Base-by-base conservation (phyloP, 1,140 invertebrate genomes). In the Chironomus striatipennis region DNA sequence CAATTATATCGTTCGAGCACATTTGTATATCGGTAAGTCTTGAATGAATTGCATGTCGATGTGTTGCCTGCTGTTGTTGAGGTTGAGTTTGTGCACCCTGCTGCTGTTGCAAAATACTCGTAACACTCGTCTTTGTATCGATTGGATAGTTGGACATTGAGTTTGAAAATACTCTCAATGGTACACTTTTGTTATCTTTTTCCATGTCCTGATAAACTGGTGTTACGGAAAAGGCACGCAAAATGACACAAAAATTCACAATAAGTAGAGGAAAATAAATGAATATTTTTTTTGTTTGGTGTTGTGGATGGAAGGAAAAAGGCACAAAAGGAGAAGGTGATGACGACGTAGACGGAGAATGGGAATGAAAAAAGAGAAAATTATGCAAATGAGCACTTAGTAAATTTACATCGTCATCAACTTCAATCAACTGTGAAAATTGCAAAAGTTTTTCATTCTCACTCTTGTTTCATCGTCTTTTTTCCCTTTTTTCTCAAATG, bases 131-230 rank as follows among this genome's bases (percentile, higher is more conserved):
- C 15, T 73, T 64, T 65, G 67, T 73, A 73, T 34, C 72, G 42
- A 42, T 10, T 17, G 70, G 18, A 42, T n/a, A 74, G 42, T 73
- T 47, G 43, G 65, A 70, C 65, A 70, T 70, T 70, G 65, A 18
- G 10, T 70, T 70, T 20, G 65, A 70, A 70, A 70, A 70, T 18
- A 70, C 65, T 9, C 65, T 15, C 18, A 70, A 75, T 57, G 76
- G 75, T 20, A 77, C 75, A 73, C 78, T 78, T 73, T 81, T 79
- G 75, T 78, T 81, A 70, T 82, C 81, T 76, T 80, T 80, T 74
- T 82, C 81, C 75, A 81, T 80, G 77, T 82, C 81, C 43, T 82
- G 81, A 73, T 82, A 82, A 77, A 81, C 81, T 82, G 77, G n/a
- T n/a, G n/a, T n/a, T 73, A 34, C 5, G n/a, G n/a, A n/a, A 34